Evolutionary conservation across 2,797 vertebrate species (phyloP), one percentile per base, ranked within the genome.

Genomic region (Urocyon cinereoargenteus): DNA sequence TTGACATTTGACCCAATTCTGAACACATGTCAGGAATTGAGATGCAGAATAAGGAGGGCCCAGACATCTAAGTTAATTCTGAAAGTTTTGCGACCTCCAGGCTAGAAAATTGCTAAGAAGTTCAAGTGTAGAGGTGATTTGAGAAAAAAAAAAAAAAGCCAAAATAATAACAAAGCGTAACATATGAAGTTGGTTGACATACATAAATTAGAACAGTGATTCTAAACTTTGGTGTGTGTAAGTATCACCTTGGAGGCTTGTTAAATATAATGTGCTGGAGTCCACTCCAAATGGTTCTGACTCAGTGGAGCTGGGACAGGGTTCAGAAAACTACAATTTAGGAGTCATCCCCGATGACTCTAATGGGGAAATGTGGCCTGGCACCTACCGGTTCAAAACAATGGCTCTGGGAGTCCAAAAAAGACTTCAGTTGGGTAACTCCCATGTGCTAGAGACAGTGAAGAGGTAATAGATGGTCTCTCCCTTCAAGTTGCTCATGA

Each of bases 111-210:
- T 79, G 94, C 18, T n/a, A 78, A 24, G 31, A 87, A 75, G 45
- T 91, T 97, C 18, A 75, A 90, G 31, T 91, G 85, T 57, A 91
- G 77, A 68, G 34, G 24, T 57, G 59, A 72, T 59, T 62, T 13
- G 86, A 45, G 40, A 45, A 8, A 45, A 45, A 45, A 45, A 45
- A n/a, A 51, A 0, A 0, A 19, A 15, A 70, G 34, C 18, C 70
- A 78, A 68, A 89, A 45, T 83, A 93, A 87, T 92, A 88, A 66
- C 53, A 92, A 93, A 88, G 57, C 34, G 61, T 70, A 84, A 49
- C 7, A 68, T 86, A 53, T 6, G 73, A 82, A 45, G 59, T 51
- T 84, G 68, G 5, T 75, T 88, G 91, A 79, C 28, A 64, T 86
- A 57, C 22, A 5, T 49, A 66, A 89, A 68, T 72, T 66, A 81